Conservation (phyloP, 2,113 vertebrate species). For the Nyctereutes procyonoides region DNA sequence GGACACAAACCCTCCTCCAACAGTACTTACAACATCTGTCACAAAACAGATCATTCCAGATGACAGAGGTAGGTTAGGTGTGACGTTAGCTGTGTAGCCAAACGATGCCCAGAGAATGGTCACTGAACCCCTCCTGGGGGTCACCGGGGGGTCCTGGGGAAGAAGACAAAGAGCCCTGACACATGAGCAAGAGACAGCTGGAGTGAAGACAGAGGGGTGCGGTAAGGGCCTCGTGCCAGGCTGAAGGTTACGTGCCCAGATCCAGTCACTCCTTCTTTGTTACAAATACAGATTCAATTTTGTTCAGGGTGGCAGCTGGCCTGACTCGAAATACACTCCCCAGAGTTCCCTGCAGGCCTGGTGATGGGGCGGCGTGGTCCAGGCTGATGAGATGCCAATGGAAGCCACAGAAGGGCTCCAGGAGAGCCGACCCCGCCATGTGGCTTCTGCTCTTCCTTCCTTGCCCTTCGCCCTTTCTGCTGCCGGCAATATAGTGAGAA, state of each 20-base stretch:
- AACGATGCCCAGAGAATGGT: not conserved
- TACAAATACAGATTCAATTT: not conserved
- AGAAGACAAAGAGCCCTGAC: not conserved
- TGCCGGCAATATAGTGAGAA: not conserved
- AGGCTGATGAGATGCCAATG: not conserved
- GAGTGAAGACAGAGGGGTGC: not conserved
- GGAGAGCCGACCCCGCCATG: not conserved
- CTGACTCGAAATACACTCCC: not conserved
- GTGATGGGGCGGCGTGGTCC: not conserved
- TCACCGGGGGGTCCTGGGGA: not conserved
- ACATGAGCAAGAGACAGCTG: not conserved
- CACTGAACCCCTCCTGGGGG: not conserved
- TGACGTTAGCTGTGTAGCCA: not conserved
- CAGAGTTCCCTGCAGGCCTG: not conserved
- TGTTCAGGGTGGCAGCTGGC: not conserved
- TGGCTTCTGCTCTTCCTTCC: not conserved
- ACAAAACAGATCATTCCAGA: not conserved
- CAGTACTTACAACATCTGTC: not conserved
- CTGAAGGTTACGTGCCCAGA: not conserved
- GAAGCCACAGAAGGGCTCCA: not conserved
- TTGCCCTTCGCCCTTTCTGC: not conserved
- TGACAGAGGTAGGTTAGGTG: not conserved
- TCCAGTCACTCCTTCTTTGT: not conserved
- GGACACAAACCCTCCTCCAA: not conserved
- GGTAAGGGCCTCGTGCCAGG: not conserved